phyloP scores from a whole-genome alignment of 2,113 vertebrate species.

The Gallinago undulata region DNA sequence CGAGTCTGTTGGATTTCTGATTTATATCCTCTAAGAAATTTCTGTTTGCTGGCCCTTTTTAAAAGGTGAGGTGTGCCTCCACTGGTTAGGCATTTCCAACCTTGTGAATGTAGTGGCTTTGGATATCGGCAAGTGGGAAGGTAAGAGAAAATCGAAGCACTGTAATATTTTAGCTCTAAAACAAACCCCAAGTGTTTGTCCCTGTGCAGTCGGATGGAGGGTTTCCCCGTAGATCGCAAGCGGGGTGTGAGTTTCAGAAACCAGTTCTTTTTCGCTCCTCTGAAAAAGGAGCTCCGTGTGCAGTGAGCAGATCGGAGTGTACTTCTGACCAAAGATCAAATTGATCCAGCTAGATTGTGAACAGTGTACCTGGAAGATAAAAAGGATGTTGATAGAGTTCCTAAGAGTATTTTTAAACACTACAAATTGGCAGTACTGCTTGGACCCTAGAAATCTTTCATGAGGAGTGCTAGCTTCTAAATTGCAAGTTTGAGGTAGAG shows the following conservation, averaged over 20 bases:
- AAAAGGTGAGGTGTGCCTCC: not conserved
- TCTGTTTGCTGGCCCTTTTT: not conserved
- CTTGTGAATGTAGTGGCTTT: not conserved
- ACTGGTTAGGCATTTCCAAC: not conserved
- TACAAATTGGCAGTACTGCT: not conserved
- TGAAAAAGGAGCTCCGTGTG: not conserved
- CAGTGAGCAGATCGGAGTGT: not conserved
- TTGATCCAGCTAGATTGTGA: not conserved
- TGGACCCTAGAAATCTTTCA: not conserved
- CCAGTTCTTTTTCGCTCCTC: not conserved
- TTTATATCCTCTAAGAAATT: not conserved
- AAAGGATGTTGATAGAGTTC: not conserved
- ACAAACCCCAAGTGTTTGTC: not conserved
- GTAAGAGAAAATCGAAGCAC: not conserved
- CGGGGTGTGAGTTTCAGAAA: not conserved
- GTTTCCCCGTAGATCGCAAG: not conserved
- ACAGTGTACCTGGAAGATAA: not conserved
- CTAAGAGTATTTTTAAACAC: not conserved
- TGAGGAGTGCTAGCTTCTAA: not conserved
- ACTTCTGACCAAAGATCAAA: not conserved
- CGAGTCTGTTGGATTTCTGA: not conserved
- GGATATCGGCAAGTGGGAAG: not conserved
- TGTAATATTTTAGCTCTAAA: not conserved
- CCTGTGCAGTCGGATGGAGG: not conserved
- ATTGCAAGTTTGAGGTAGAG: not conserved